Conservation (phyloP, 92 coral and sea anemone genomes). For the Phenganax marumi region DNA sequence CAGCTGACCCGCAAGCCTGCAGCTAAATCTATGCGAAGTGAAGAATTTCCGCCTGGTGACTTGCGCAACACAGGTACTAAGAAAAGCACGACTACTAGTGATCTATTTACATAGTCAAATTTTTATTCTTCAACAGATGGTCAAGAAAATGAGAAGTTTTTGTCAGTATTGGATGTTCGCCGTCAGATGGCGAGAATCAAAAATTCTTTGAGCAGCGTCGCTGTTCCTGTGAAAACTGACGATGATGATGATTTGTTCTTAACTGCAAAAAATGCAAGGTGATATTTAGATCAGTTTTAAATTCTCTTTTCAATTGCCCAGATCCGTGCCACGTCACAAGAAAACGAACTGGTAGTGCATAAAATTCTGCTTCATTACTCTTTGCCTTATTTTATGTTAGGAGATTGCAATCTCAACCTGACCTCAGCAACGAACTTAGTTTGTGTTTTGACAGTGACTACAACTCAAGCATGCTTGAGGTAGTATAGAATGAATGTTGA, state of each 20-base stretch:
- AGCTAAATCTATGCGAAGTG: constrained; percentile 7
- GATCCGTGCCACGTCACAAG: too few relatives aligned
- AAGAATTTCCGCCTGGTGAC: constrained; percentile 27
- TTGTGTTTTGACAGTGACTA: constrained; percentile 64
- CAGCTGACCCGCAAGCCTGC: constrained; percentile 48
- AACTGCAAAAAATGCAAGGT: constrained; percentile 17
- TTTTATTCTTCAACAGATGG: not conserved
- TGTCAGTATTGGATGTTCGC: constrained; percentile 83
- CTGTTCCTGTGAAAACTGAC: not conserved
- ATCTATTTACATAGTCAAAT: not conserved
- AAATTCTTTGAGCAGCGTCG: constrained; percentile 6
- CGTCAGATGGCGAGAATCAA: constrained; percentile 53
- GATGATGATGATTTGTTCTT: constrained; percentile 31
- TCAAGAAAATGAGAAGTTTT: constrained; percentile 50
- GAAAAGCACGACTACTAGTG: too few relatives aligned
- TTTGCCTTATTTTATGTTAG: constrained; percentile 25
- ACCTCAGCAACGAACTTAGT: constrained; percentile 55
- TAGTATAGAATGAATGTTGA: constrained; percentile 2
- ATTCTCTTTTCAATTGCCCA: too few relatives aligned
- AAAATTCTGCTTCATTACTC: not conserved
- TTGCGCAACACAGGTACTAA: too few relatives aligned
- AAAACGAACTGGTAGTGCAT: too few relatives aligned
- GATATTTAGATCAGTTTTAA: too few relatives aligned
- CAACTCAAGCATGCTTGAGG: constrained; percentile 88
- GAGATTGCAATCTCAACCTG: constrained; percentile 80